phyloP scores from a whole-genome alignment of 2,113 vertebrate species.

The Zosterops pallidus region DNA sequence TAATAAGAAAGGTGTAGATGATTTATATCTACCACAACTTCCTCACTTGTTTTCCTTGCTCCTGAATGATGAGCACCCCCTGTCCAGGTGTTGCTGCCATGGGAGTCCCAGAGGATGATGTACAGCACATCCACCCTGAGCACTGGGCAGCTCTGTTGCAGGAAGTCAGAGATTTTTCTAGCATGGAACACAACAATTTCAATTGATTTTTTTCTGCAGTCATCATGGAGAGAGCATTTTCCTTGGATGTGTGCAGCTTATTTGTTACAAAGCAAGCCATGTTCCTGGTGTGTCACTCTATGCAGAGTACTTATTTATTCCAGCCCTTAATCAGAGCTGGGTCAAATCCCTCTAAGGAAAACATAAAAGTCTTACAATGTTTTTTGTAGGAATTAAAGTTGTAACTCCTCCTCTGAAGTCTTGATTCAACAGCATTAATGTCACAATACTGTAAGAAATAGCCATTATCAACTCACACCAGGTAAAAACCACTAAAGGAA shows the following conservation, averaged over 20 bases:
- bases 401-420: constrained; percentile 14
- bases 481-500: not conserved
- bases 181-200: not conserved
- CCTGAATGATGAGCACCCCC: not conserved
- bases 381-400: constrained; percentile 13
- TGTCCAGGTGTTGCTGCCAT: not conserved
- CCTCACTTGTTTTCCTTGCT: not conserved
- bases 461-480: not conserved
- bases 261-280: not conserved
- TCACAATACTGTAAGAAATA: not conserved
- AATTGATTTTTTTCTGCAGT: not conserved
- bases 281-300: not conserved
- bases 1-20: not conserved
- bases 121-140: not conserved
- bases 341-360: constrained; percentile 13
- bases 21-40: not conserved
- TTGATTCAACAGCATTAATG: not conserved
- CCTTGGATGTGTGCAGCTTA: not conserved
- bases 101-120: not conserved
- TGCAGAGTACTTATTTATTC: not conserved
- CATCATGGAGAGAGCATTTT: accelerated
- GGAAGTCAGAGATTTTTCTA: not conserved
- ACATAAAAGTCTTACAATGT: not conserved
- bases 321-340: not conserved
- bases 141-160: not conserved